phyloP scores from a whole-genome alignment of 2,888 invertebrate species.

The Dysmachus trigonus region DNA sequence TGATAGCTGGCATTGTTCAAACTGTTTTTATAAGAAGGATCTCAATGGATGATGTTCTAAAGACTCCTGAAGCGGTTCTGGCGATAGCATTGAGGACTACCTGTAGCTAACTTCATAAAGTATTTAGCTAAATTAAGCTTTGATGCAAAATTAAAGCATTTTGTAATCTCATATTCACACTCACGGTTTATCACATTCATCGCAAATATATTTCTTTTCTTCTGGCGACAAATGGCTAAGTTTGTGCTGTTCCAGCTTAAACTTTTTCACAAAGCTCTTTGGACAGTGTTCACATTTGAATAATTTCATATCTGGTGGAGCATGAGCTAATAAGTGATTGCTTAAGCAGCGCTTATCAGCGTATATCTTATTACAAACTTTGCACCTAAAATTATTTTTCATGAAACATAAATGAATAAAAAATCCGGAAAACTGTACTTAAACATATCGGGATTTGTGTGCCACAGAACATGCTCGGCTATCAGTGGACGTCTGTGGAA shows the following conservation, averaged over 20 bases:
- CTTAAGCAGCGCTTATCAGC: constrained; percentile 50
- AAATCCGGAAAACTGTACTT: constrained; percentile 41
- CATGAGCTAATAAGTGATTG: constrained; percentile 51
- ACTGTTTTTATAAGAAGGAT: too few species aligned
- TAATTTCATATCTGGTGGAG: constrained; percentile 47
- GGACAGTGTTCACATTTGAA: constrained; percentile 52
- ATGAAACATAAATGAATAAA: background rate
- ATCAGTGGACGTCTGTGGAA: constrained; percentile 49
- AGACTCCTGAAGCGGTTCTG: too few species aligned
- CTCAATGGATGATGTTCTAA: too few species aligned
- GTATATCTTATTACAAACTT: constrained; percentile 49
- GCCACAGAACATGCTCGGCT: constrained; percentile 52
- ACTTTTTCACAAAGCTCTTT: constrained; percentile 53
- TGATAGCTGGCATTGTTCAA: too few species aligned
- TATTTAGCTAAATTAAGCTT: too few species aligned
- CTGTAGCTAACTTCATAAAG: too few species aligned
- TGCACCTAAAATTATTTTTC: constrained; percentile 44
- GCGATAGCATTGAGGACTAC: too few species aligned
- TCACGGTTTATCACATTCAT: constrained; percentile 60
- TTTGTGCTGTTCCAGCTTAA: constrained; percentile 52
- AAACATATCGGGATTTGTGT: constrained; percentile 52
- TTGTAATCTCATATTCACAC: constrained; percentile 18
- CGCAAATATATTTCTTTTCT: constrained; percentile 55
- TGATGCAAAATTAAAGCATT: too few species aligned
- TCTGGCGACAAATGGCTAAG: constrained; percentile 49